phyloP scores from a whole-genome alignment of 2,888 invertebrate species.

The Dryobotodes eremita region DNA sequence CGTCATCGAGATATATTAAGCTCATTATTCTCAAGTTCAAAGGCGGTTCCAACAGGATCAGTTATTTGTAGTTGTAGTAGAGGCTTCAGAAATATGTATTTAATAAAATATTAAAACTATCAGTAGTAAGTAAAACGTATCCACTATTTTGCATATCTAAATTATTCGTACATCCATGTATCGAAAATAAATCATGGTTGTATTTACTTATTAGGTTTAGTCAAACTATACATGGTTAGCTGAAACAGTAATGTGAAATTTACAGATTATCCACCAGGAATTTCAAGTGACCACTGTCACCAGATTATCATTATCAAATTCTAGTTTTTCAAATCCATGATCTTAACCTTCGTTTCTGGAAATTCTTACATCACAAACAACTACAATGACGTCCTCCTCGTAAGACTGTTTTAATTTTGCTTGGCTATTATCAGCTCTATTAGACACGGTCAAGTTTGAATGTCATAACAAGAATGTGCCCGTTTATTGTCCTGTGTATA shows the following conservation, averaged over 20 bases:
- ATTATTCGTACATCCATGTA: conserved; percentile 32
- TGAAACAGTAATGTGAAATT: background rate
- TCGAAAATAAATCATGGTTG: background rate
- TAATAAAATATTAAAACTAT: too few species aligned
- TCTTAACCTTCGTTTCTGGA: conserved; percentile 73
- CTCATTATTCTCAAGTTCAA: background rate
- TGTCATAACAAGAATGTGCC: conserved; percentile 75
- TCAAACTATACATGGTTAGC: background rate
- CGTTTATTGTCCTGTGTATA: conserved; percentile 67
- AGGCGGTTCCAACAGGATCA: too few species aligned
- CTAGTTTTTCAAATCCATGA: conserved; percentile 34
- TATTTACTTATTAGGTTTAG: background rate
- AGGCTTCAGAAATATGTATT: too few species aligned
- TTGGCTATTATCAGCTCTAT: conserved; percentile 76
- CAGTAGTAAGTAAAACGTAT: background rate
- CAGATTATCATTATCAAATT: background rate
- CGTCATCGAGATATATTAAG: background rate
- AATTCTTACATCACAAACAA: conserved; percentile 69
- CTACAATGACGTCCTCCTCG: conserved; percentile 70
- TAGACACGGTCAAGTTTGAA: conserved; percentile 88
- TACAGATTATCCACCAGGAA: too few species aligned
- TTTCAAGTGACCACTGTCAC: background rate
- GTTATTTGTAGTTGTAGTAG: background rate
- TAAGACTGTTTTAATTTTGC: conserved; percentile 75
- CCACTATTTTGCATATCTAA: background rate